These are phyloP conservation scores for Hemibagrus guttatus DNA, from an alignment of 2,797 vertebrate genomes.

Conservation along the genomic window DNA sequence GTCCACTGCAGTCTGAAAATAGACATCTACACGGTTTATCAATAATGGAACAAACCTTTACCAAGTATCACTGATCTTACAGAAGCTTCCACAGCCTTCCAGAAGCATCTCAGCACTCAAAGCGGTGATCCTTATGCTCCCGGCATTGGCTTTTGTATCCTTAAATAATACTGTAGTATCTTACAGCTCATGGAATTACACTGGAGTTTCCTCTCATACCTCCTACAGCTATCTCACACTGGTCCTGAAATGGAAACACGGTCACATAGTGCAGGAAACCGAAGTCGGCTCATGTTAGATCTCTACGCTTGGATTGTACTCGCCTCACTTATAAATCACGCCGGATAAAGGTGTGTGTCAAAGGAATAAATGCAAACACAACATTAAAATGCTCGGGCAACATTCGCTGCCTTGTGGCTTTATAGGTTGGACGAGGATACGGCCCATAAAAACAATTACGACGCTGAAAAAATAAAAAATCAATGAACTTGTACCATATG, in stretches of 20 bases:
- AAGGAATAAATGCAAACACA: not conserved
- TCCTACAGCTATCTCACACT: not conserved
- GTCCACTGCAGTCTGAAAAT: not conserved
- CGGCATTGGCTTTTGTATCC: not conserved
- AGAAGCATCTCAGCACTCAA: not conserved
- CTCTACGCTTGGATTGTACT: not conserved
- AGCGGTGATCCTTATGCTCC: not conserved
- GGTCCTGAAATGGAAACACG: constrained; percentile 18
- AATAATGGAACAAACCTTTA: not conserved
- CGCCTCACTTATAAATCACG: not conserved
- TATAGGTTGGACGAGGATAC: not conserved
- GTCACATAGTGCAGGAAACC: not conserved
- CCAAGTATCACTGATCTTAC: not conserved
- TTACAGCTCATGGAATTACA: not conserved
- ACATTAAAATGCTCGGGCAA: not conserved
- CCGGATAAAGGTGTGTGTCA: constrained; percentile 1
- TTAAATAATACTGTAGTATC: not conserved
- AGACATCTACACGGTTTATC: not conserved
- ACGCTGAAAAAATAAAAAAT: not conserved
- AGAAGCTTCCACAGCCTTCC: not conserved
- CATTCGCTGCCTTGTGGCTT: not conserved
- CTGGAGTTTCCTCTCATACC: not conserved
- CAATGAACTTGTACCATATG: not conserved
- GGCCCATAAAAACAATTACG: constrained; percentile 22
- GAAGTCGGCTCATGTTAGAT: not conserved